Conservation (phyloP, 2,888 invertebrate genomes). For the Polia nebulosa region DNA sequence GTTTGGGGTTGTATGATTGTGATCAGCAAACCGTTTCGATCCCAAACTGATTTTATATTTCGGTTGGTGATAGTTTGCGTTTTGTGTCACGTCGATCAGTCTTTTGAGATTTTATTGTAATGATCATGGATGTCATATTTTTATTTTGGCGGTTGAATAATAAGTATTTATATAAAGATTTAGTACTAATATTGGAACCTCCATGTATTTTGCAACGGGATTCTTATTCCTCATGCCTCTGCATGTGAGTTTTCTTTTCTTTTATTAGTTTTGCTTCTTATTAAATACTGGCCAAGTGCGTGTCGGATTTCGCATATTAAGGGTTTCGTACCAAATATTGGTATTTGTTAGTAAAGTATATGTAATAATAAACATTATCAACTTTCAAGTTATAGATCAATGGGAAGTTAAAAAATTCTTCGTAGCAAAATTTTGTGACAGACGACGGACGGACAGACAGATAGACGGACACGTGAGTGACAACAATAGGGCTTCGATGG, state of each 20-base stretch:
- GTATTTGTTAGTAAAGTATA: too few species aligned
- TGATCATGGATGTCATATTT: constrained; percentile 3
- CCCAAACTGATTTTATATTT: constrained; percentile 18
- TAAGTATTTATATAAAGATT: constrained; percentile 1
- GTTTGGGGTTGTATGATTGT: constrained; percentile 42
- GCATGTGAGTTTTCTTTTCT: neutral
- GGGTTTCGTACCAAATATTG: too few species aligned
- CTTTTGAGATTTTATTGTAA: constrained; percentile 30
- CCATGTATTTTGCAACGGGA: neutral
- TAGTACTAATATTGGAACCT: neutral
- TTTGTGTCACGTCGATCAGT: constrained; percentile 31
- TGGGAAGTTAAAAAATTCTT: too few species aligned
- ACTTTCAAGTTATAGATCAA: too few species aligned
- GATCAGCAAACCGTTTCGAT: constrained; percentile 41
- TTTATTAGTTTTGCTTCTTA: neutral
- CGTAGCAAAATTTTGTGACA: too few species aligned
- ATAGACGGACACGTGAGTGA: too few species aligned
- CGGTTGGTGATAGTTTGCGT: constrained; percentile 21
- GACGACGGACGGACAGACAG: too few species aligned
- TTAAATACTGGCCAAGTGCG: neutral
- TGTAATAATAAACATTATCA: too few species aligned
- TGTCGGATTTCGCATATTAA: too few species aligned
- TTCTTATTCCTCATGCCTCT: neutral
- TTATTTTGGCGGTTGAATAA: too few species aligned
- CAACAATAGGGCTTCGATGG: too few species aligned